Evolutionary conservation across 1,140 invertebrate species (phyloP), one percentile per base, ranked within the genome.

Genomic region (Streblospio benedicti): DNA sequence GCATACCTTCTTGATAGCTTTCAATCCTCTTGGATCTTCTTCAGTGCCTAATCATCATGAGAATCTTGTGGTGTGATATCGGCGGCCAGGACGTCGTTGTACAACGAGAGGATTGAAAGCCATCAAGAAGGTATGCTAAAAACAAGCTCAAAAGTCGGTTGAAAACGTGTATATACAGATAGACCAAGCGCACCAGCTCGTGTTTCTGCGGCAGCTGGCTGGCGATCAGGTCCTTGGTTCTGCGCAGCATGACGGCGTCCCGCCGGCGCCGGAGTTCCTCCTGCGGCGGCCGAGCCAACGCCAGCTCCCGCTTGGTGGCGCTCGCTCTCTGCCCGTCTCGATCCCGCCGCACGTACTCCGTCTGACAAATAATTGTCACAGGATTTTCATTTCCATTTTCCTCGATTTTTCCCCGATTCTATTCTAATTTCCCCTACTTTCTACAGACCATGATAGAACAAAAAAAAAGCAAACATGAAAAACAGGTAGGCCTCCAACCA

Each of bases 201-300:
- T 72, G 69, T 71, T 76, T 76, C 27, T 62, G 50, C 2, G 74
- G 74, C 28, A 76, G 65, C 59, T 76, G 72, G 32, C 72, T 67
- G 54, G 69, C 60, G 51, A 76, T 72, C 23, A 76, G 33, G 27
- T 60, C 60, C 32, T 76, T 76, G 2, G 72, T 70, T 67, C 74
- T 68, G 59, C 74, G 64, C 6, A 76, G 41, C 67, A 75, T 64
- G 65, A 72, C 70, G 32, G 63, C 61, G 27, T 65, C 65, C 45
- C 71, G 57, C 6, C 71, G 62, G 0, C 54, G 44, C 25, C 69
- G 61, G 65, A 76, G 70, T 20, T 69, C 66, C 27, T 71, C 66
- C 57, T 72, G n/a, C n/a, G n/a, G n/a, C n/a, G n/a, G n/a, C n/a
- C n/a, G 68, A n/a, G 72, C 74, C 27, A 66, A 60, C 5, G 74